Percentiles rank a stretch among this genome's conserved stretches.
phyloP scores from a whole-genome alignment of 2,888 invertebrate species.

The Drosophila putrida region DNA sequence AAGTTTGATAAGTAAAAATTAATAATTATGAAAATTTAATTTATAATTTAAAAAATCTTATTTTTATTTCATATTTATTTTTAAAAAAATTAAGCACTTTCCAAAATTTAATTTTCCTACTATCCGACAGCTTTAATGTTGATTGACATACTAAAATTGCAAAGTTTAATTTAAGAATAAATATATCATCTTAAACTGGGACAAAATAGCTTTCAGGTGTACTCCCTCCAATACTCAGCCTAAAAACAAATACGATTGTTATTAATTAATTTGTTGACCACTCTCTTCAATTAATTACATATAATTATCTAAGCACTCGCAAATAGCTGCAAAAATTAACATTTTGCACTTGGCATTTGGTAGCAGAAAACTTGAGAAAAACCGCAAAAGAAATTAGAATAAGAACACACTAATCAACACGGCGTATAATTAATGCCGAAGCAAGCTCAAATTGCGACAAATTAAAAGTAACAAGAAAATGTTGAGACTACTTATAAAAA shows the following conservation, averaged over 20 bases:
- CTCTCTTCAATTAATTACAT: background rate
- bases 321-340: constrained; percentile 1
- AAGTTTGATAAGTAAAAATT: background rate
- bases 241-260: no score
- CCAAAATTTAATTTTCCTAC: no score
- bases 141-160: no score
- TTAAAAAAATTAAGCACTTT: background rate
- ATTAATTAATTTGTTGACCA: background rate
- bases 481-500: constrained; percentile 28
- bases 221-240: no score
- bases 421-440: constrained; percentile 53
- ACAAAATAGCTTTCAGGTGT: no score
- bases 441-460: constrained; percentile 62
- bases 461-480: constrained; percentile 59
- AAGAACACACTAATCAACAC: constrained; percentile 25
- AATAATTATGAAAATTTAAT: background rate
- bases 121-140: no score
- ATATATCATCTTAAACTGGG: no score
- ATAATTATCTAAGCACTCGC: background rate
- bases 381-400: constrained; percentile 12
- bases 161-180: no score
- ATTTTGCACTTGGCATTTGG: constrained; percentile 3
- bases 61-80: background rate
- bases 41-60: background rate
- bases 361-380: constrained; percentile 7